A percentile compares a stretch with the other conserved stretches of the same genome.
Evolutionary conservation across 2,797 vertebrate species (phyloP).

Genomic region (Sphenopsis melanotis): DNA sequence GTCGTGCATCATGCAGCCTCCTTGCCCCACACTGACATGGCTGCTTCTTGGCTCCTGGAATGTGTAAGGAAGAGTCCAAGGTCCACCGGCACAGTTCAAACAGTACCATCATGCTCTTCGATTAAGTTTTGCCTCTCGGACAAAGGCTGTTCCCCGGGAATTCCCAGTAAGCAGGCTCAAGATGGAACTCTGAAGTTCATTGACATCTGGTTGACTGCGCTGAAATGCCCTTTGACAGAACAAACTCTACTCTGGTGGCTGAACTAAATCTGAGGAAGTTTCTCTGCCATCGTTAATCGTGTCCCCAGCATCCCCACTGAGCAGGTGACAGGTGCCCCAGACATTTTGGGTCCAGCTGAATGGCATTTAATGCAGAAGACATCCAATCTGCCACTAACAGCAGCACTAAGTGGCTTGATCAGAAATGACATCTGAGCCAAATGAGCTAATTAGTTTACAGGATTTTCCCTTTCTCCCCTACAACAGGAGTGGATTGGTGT

Average conservation of each 20-base stretch:
- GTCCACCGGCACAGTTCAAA: not conserved
- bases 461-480: not conserved
- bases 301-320: not conserved
- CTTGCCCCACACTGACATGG: fast-evolving
- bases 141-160: not conserved
- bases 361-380: not conserved
- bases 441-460: conserved; percentile 41
- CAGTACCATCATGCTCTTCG: fast-evolving
- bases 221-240: not conserved
- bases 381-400: conserved; percentile 6
- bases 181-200: not conserved
- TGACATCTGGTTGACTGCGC: not conserved
- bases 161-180: not conserved
- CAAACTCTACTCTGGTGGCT: not conserved
- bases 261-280: not conserved
- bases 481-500: not conserved
- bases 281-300: not conserved
- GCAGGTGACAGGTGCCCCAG: not conserved
- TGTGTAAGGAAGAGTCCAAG: not conserved
- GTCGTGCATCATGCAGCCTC: fast-evolving
- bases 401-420: conserved; percentile 27
- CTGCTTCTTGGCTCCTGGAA: not conserved
- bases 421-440: conserved; percentile 32
- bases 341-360: not conserved
- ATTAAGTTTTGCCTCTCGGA: not conserved